Evolutionary conservation across 2,888 invertebrate genomes (phyloP), one percentile per base, ranked within the genome.

Genomic region (Megastigmus dorsalis): DNA sequence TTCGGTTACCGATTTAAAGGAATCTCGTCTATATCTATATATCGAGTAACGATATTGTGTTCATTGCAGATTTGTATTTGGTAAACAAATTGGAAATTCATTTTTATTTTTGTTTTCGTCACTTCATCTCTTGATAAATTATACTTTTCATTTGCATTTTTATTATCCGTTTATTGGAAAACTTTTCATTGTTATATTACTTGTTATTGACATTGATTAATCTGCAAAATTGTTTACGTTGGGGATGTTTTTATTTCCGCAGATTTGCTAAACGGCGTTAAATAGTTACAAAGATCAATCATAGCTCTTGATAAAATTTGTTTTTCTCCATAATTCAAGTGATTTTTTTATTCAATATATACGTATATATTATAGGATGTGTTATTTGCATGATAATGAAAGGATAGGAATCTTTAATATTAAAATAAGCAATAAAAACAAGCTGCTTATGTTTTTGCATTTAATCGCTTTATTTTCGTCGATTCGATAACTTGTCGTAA

Each of bases 401-500:
- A 38, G 54, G 48, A 57, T 38, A 18, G 18, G 48, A 15, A 65
- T 30, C 20, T 65, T 36, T n/a, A 55, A 26, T 45, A n/a, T 48
- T 59, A 55, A 28, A 38, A 65, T 57, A 18, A 38, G 33, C 15
- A 65, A 50, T 59, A 43, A 72, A 59, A 26, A 59, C 33, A 66
- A n/a, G n/a, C 43, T 28, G 15, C 6, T 2, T 43, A 30, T 23
- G 23, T 70, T 59, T 41, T 48, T 65, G 41, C 38, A 67, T 62
- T 55, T 60, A 75, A 75, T 59, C 38, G 54, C 38, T 75, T 75
- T 71, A 75, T 75, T 75, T 10, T 71, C 38, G 50, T 75, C 62
- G 62, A 54, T 63, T 71, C 36, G 48, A 36, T 67, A 71, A 71
- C 23, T 75, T 65, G 57, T 28, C 23, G 30, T 48, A n/a, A n/a